phyloP scores from a whole-genome alignment of 2,113 vertebrate species.

The Dendrocopos noguchii region DNA sequence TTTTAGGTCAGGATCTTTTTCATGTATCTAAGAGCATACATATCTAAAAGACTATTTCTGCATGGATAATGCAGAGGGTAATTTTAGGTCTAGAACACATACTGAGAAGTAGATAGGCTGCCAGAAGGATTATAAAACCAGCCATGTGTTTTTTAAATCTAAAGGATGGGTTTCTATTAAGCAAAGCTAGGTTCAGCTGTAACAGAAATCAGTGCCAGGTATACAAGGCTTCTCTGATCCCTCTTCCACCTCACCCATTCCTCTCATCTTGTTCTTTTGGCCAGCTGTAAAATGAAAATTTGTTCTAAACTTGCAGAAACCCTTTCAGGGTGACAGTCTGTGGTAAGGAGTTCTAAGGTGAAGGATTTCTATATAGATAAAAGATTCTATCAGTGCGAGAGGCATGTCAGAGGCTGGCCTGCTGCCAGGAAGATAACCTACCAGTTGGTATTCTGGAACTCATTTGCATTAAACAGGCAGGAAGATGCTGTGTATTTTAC shows the following conservation, averaged over 20 bases:
- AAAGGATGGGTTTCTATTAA: constrained; percentile 62
- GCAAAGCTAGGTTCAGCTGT: constrained; percentile 44
- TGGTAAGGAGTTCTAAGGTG: not conserved
- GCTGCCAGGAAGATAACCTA: not conserved
- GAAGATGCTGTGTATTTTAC: constrained; percentile 52
- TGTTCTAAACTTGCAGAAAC: not conserved
- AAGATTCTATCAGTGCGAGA: not conserved
- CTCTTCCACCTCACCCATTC: not conserved
- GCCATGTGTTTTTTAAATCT: constrained; percentile 16
- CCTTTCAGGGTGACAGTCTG: not conserved
- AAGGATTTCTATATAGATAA: not conserved
- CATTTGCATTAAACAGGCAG: constrained; percentile 11
- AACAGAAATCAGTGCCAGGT: constrained; percentile 34
- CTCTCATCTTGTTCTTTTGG: not conserved
- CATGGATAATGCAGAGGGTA: constrained; percentile 14
- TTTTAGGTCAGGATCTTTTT: constrained; percentile 19
- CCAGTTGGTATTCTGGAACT: not conserved
- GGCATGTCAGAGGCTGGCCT: not conserved
- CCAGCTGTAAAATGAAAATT: not conserved
- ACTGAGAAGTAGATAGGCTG: constrained; percentile 6
- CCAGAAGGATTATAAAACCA: constrained; percentile 47
- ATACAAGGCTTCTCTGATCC: not conserved
- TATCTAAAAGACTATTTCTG: constrained; percentile 10
- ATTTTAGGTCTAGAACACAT: constrained; percentile 40
- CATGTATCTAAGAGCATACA: not conserved